phyloP scores from a whole-genome alignment of 2,888 invertebrate species.

The Ceratothoa steindachneri region DNA sequence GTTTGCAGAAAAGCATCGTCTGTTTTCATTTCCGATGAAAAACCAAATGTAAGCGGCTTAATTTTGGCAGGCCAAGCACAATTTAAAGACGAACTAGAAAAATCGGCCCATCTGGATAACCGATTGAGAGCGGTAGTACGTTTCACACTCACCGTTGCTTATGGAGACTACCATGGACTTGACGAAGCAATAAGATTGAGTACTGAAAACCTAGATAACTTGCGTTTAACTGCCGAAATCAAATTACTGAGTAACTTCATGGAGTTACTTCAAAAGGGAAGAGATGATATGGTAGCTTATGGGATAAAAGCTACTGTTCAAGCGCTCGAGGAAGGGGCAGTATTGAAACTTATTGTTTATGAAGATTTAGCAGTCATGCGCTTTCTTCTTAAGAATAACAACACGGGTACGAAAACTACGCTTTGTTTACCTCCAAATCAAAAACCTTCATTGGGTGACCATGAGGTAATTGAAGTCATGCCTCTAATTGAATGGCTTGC shows the following conservation, averaged over 20 bases:
- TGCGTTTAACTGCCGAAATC: slow-evolving; percentile 12
- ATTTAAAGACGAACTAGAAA: slow-evolving; percentile 61
- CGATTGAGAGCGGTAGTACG: slow-evolving; percentile 10
- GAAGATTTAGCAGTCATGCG: slow-evolving; percentile 11
- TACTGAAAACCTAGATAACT: not conserved
- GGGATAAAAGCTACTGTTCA: not conserved
- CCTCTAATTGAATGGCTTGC: slow-evolving; percentile 16
- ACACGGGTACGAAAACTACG: not conserved
- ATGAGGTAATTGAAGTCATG: not conserved
- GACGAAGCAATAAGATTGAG: slow-evolving; percentile 19
- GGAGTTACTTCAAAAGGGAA: slow-evolving; percentile 13
- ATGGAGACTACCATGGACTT: slow-evolving; percentile 19
- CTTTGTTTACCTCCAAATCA: not conserved
- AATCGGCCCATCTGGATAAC: slow-evolving; percentile 52
- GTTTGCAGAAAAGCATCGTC: slow-evolving; percentile 60
- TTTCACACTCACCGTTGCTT: slow-evolving; percentile 14
- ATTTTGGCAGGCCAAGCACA: slow-evolving; percentile 61
- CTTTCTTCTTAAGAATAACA: not conserved
- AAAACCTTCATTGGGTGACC: not conserved
- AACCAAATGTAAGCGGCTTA: slow-evolving; percentile 58
- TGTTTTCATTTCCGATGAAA: slow-evolving; percentile 57
- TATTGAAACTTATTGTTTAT: slow-evolving; percentile 13
- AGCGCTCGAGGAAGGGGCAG: slow-evolving; percentile 23
- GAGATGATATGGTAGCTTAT: slow-evolving; percentile 16
- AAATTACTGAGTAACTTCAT: slow-evolving; percentile 7